A percentile compares a stretch with the other conserved stretches of the same genome.
Evolutionary conservation across 2,888 invertebrate genomes (phyloP).

Genomic region (Euzetes globulus): DNA sequence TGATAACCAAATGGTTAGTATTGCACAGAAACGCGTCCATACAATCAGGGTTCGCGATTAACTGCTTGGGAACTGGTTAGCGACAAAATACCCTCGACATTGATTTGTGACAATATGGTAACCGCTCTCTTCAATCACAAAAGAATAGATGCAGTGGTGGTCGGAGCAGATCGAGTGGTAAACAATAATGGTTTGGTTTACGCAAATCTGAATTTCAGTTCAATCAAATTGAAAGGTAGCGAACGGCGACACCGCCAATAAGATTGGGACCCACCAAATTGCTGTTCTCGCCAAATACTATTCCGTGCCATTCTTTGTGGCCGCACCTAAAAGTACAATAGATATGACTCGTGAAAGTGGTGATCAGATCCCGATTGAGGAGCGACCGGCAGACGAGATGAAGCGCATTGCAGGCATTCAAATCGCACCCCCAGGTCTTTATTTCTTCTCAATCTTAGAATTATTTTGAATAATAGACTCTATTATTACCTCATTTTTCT

Average conservation of each 20-base stretch:
- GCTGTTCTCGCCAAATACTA: constrained; percentile 86
- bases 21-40: constrained; percentile 96
- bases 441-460: no score
- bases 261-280: constrained; percentile 90
- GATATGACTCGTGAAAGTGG: constrained; percentile 72
- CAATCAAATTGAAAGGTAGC: constrained; percentile 59
- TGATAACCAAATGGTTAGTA: constrained; percentile 50
- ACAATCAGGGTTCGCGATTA: constrained; percentile 90
- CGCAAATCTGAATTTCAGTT: background rate
- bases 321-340: constrained; percentile 82
- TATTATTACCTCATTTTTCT: no score
- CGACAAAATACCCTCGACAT: constrained; percentile 80
- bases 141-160: constrained; percentile 82
- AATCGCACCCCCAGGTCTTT: constrained; percentile 74
- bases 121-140: constrained; percentile 77
- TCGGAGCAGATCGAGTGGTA: constrained; percentile 76
- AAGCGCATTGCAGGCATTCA: constrained; percentile 75
- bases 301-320: constrained; percentile 86
- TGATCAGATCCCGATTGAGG: constrained; percentile 83
- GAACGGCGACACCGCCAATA: constrained; percentile 98
- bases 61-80: constrained; percentile 92
- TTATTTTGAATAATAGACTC: no score
- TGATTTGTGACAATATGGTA: constrained; percentile 93
- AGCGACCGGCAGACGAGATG: constrained; percentile 83
- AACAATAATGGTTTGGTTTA: background rate